Evolutionary conservation across 2,888 invertebrate species (phyloP).

Genomic region (Neria commutata): DNA sequence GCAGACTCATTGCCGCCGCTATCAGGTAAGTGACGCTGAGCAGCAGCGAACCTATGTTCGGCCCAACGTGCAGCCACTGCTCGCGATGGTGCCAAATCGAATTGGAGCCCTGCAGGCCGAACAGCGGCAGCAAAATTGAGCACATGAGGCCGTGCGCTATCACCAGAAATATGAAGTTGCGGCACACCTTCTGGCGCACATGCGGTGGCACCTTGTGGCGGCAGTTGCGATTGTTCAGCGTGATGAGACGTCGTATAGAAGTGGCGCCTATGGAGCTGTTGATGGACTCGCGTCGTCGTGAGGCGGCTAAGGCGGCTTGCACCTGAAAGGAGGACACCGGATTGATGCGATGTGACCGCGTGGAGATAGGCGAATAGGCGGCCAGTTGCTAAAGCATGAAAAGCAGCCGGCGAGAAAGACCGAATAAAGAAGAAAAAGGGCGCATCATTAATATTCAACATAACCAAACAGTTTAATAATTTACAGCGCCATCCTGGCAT

Average conservation of each 20-base stretch:
- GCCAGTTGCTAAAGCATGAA: conserved; percentile 62
- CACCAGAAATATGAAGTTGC: conserved; percentile 55
- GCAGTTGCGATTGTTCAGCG: conserved; percentile 65
- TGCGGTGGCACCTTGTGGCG: conserved; percentile 59
- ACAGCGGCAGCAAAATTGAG: conserved; percentile 55
- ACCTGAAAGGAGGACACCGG: conserved; percentile 60
- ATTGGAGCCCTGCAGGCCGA: conserved; percentile 60
- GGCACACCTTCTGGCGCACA: conserved; percentile 55
- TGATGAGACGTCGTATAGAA: conserved; percentile 76
- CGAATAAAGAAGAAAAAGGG: background rate
- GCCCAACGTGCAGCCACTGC: conserved; percentile 58
- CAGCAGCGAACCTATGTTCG: conserved; percentile 67
- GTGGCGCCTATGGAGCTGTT: conserved; percentile 78
- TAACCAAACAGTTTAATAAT: background rate
- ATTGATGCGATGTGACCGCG: conserved; percentile 64
- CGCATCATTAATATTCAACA: background rate
- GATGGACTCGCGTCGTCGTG: conserved; percentile 71
- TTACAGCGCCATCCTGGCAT: background rate
- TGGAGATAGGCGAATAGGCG: conserved; percentile 69
- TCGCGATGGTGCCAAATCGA: conserved; percentile 62
- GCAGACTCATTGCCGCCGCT: conserved; percentile 66
- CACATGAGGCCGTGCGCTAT: conserved; percentile 56
- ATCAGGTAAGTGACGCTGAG: conserved; percentile 68
- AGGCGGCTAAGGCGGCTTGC: conserved; percentile 56
- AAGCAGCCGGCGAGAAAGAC: background rate